Percentiles rank a stretch among this genome's conserved stretches.
Conservation (phyloP, 2,113 vertebrate genomes). For the Cichladusa arquata region DNA sequence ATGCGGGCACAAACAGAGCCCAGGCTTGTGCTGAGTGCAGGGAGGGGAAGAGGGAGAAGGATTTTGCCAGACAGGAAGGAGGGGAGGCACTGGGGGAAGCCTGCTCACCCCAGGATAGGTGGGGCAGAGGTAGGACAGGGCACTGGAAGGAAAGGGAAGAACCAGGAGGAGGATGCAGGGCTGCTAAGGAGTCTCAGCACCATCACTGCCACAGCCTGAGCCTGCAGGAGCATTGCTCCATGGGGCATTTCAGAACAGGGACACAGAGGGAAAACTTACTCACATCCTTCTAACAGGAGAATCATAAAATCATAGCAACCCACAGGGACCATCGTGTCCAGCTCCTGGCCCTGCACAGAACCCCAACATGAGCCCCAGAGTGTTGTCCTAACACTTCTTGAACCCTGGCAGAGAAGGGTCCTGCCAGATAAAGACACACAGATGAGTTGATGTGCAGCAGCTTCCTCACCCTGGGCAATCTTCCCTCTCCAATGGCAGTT, state of each 20-base stretch:
- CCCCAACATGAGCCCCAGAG: neutral
- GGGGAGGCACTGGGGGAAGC: neutral
- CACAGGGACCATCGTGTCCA: neutral
- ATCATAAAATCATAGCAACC: neutral
- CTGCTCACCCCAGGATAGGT: neutral
- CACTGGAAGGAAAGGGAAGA: neutral
- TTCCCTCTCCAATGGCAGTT: neutral
- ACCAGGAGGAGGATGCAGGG: neutral
- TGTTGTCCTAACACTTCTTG: neutral
- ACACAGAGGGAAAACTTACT: neutral
- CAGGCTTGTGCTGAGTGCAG: neutral
- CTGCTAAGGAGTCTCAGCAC: neutral
- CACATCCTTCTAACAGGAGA: neutral
- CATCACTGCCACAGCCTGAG: neutral
- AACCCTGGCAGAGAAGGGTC: neutral
- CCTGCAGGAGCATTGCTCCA: neutral
- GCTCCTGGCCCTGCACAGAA: neutral
- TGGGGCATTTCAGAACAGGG: neutral
- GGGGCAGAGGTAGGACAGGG: neutral
- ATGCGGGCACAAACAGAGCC: conserved; percentile 63
- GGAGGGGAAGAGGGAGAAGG: neutral
- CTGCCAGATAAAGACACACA: neutral
- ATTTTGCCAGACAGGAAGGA: neutral
- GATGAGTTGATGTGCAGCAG: neutral
- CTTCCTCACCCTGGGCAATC: neutral